Percentiles rank a stretch among this genome's conserved stretches.
Conservation (phyloP, 2,797 vertebrate species). For the Notolepis coatsorum region DNA sequence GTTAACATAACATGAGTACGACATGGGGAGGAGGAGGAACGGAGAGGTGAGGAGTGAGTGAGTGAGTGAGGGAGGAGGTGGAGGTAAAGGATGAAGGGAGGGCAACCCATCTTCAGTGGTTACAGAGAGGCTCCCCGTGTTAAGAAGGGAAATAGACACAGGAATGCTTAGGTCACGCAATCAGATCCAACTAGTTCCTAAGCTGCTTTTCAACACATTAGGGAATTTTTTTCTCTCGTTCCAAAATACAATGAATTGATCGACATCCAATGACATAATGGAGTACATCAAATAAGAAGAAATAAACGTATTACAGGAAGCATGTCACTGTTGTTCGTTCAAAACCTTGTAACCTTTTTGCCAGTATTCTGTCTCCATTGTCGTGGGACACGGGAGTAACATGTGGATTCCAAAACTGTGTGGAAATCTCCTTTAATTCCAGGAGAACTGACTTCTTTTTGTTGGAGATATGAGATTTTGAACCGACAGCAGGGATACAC, state of each 20-base stretch:
- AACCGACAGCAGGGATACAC: too few species aligned
- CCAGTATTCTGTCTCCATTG: too few species aligned
- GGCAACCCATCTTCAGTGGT: slow-evolving; percentile 54
- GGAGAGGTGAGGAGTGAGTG: slow-evolving; percentile 3
- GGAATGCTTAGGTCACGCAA: slow-evolving; percentile 63
- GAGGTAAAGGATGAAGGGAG: slow-evolving; percentile 18
- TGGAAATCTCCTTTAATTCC: too few species aligned
- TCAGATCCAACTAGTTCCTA: not conserved
- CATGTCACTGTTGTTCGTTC: too few species aligned
- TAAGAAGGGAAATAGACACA: slow-evolving; percentile 76
- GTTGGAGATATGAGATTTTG: too few species aligned
- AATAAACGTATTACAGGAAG: not conserved
- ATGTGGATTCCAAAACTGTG: too few species aligned
- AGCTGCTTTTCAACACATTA: not conserved
- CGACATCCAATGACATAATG: slow-evolving; percentile 28
- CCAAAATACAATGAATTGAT: slow-evolving; percentile 1
- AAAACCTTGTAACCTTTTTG: too few species aligned
- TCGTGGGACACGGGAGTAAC: too few species aligned
- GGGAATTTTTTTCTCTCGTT: not conserved
- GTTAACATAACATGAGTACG: slow-evolving; percentile 17
- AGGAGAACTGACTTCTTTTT: too few species aligned
- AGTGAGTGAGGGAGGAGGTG: slow-evolving; percentile 11
- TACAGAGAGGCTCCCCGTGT: slow-evolving; percentile 31
- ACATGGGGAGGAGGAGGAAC: not conserved
- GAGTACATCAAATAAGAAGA: slow-evolving; percentile 21